Percentiles rank a stretch among this genome's conserved stretches.
Conservation (phyloP, 2,113 vertebrate species). For the Daboia siamensis region DNA sequence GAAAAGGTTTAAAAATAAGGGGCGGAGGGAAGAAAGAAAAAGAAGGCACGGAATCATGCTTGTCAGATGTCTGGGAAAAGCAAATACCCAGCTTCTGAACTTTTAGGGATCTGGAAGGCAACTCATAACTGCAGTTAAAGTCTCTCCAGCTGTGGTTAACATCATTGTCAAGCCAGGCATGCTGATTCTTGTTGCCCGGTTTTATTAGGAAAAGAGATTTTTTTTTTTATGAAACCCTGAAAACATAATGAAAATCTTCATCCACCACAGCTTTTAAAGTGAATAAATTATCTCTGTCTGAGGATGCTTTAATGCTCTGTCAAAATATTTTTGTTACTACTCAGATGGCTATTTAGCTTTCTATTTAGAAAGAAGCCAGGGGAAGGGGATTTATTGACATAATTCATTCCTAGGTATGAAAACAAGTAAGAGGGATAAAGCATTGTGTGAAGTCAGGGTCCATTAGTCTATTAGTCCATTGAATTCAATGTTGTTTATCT, state of each 20-base stretch:
- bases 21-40: not conserved
- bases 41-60: slow-evolving; percentile 29
- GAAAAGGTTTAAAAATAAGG: slow-evolving; percentile 36
- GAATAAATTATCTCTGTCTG: slow-evolving; percentile 19
- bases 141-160: slow-evolving; percentile 31
- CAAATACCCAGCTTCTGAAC: slow-evolving; percentile 9
- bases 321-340: not conserved
- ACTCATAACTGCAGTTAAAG: slow-evolving; percentile 46
- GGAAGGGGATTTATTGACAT: not conserved
- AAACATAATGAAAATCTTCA: slow-evolving; percentile 49
- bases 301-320: slow-evolving; percentile 17
- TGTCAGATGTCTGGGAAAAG: slow-evolving; percentile 59
- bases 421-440: not conserved
- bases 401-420: not conserved
- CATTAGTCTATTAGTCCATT: not conserved
- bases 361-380: not conserved
- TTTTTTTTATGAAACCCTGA: slow-evolving; percentile 53
- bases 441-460: not conserved
- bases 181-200: slow-evolving; percentile 52
- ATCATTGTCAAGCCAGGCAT: slow-evolving; percentile 46
- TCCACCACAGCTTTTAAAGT: slow-evolving; percentile 44
- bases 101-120: slow-evolving; percentile 42
- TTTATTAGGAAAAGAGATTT: slow-evolving; percentile 26
- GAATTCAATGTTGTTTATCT: not conserved
- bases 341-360: not conserved